phyloP scores from a whole-genome alignment of 2,113 vertebrate genomes.

The Crotalus viridis region DNA sequence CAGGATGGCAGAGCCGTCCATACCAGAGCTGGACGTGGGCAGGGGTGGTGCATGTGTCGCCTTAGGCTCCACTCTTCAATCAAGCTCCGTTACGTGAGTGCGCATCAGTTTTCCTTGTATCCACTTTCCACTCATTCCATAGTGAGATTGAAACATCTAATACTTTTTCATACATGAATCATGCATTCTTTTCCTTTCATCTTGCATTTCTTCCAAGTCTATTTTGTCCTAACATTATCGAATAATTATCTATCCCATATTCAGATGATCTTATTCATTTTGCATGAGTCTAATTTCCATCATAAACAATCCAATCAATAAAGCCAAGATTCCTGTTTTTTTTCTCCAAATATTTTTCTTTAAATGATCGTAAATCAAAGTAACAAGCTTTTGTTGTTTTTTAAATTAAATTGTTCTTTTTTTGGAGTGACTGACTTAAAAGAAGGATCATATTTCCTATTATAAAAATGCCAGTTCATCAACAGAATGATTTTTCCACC shows the following conservation, averaged over 20 bases:
- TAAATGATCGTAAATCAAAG: background rate
- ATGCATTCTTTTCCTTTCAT: background rate
- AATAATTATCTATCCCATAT: background rate
- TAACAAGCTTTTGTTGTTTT: background rate
- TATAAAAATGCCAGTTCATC: background rate
- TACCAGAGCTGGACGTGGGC: too few species aligned
- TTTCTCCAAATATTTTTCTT: background rate
- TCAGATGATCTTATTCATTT: background rate
- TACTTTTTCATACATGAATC: background rate
- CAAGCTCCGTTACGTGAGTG: too few species aligned
- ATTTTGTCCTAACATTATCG: background rate
- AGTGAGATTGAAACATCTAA: background rate
- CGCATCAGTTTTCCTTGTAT: background rate
- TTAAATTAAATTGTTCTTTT: background rate
- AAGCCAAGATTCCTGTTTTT: background rate
- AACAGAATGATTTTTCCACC: background rate
- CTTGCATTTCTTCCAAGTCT: background rate
- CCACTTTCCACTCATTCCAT: background rate
- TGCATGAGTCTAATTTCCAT: background rate
- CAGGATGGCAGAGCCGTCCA: too few species aligned
- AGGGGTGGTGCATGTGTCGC: too few species aligned
- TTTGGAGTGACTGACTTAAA: background rate
- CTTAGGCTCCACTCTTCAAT: too few species aligned
- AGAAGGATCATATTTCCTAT: background rate
- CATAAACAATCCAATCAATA: background rate